Base-by-base conservation (phyloP, 2,113 vertebrate species). In the Laterallus jamaicensis region DNA sequence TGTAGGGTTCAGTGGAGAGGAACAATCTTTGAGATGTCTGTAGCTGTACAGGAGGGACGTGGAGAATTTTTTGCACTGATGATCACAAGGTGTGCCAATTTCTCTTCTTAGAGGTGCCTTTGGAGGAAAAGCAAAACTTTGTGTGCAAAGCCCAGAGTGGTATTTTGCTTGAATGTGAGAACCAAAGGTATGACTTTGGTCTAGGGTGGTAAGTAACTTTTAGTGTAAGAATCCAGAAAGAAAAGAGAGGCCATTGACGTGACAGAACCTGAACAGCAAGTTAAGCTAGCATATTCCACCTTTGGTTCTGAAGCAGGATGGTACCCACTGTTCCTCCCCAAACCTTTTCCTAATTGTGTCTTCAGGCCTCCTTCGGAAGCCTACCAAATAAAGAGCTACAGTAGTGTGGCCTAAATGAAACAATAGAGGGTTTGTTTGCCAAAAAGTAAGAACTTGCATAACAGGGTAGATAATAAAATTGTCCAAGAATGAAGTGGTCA, bases 21-120 rank as follows among this genome's bases (percentile, higher is more conserved):
- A 22, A 19, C 14, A 4, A 18, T 71, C 87, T 58, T 21, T 76
- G 54, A 64, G 59, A 8, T 69, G 12, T 9, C 59, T 66, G 9
- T 66, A 40, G 44, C 59, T 66, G 35, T 0, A 1, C 0, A 1
- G 60, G 14, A 29, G 2, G 60, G 14, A 29, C 35, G 32, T 39
- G 24, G 17, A 55, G 42, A 66, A 5, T 5, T 50, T 73, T 70
- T 70, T 81, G 39, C 47, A 10, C 20, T 37, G 37, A 26, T 32
- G 35, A 12, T 15, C 37, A 21, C 42, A n/a, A 22, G 15, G 12
- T 49, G 28, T 16, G 19, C 19, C 24, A 35, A 22, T 73, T 89
- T 77, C 3, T 71, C 12, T 52, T 86, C 47, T 44, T 35, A 26
- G n/a, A 42, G 14, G 3, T 70, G 32, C 6, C 37, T 85, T 88